Evolutionary conservation across 2,888 invertebrate genomes (phyloP), one percentile per base, ranked within the genome.

Genomic region (Philereme vetulata): DNA sequence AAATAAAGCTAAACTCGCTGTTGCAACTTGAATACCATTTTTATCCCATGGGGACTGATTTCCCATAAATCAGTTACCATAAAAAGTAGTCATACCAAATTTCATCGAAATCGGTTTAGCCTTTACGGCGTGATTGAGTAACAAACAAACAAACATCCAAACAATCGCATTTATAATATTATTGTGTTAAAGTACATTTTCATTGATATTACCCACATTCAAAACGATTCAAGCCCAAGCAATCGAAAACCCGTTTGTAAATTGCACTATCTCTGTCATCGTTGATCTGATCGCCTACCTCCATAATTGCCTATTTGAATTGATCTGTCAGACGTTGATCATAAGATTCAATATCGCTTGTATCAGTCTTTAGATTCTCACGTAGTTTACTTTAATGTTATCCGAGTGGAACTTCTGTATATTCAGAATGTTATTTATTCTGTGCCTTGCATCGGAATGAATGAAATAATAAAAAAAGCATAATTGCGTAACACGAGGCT

Each of bases 401-500:
- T 44, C 10, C 6, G 33, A 46, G 61, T 61, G 61, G 21, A 56
- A 49, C 42, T 10, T 53, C 36, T 32, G 1, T 36, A n/a, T 11
- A 0, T 21, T 35, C 5, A 4, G 9, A 44, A 35, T 34, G 9
- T 8, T 32, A 40, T 32, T 10, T 46, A n/a, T 46, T 56, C 56
- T 53, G 36, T 52, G 83, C 81, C 81, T 81, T 83, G 78, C 85
- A 81, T 82, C 75, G 83, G 80, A 85, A 85, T 87, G 88, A 88
- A 88, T 88, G 88, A 80, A 84, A 85, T 86, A 82, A 84, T 82
- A 78, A 84, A 78, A 83, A 84, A 81, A 81, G 51, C 52, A 72
- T 83, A 83, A 88, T 88, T 87, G 85, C 82, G 86, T 88, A 86
- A 87, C 82, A 82, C 72, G 84, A 88, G 77, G 82, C 80, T 67